Evolutionary conservation across 2,888 invertebrate genomes (phyloP).

Genomic region (Drymonia ruficornis): DNA sequence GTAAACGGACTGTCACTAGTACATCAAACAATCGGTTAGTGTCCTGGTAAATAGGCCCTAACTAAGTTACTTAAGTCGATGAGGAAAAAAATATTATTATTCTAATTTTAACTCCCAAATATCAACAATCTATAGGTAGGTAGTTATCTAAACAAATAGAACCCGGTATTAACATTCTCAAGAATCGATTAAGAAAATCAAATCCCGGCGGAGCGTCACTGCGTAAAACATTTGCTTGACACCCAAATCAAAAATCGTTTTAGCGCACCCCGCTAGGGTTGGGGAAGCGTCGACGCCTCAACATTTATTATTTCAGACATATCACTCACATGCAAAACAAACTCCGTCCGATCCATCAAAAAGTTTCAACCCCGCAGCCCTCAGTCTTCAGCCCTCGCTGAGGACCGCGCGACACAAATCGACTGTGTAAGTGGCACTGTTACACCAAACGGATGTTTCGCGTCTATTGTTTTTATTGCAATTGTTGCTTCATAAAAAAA

Average conservation of each 20-base stretch:
- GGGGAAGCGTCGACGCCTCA: slow-evolving; percentile 82
- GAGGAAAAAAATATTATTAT: no score
- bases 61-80: no score
- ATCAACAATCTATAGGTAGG: no score
- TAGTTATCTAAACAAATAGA: slow-evolving; percentile 12
- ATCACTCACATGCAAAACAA: slow-evolving; percentile 85
- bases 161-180: slow-evolving; percentile 64
- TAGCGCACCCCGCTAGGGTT: slow-evolving; percentile 76
- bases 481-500: no score
- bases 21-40: no score
- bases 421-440: slow-evolving; percentile 81
- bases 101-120: no score
- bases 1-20: no score
- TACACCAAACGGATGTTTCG: slow-evolving; percentile 53
- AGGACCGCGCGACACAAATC: slow-evolving; percentile 70
- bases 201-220: slow-evolving; percentile 77
- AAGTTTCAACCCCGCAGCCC: slow-evolving; percentile 73
- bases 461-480: slow-evolving; percentile 25
- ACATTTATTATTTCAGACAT: slow-evolving; percentile 85
- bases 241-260: slow-evolving; percentile 85
- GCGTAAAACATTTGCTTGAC: slow-evolving; percentile 84
- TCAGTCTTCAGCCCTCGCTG: slow-evolving; percentile 41
- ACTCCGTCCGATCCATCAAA: slow-evolving; percentile 84
- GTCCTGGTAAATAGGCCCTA: no score
- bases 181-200: slow-evolving; percentile 84